Percentiles rank a stretch among this genome's conserved stretches.
phyloP scores from a whole-genome alignment of 1,140 invertebrate genomes.

The Coenobita brevimanus region DNA sequence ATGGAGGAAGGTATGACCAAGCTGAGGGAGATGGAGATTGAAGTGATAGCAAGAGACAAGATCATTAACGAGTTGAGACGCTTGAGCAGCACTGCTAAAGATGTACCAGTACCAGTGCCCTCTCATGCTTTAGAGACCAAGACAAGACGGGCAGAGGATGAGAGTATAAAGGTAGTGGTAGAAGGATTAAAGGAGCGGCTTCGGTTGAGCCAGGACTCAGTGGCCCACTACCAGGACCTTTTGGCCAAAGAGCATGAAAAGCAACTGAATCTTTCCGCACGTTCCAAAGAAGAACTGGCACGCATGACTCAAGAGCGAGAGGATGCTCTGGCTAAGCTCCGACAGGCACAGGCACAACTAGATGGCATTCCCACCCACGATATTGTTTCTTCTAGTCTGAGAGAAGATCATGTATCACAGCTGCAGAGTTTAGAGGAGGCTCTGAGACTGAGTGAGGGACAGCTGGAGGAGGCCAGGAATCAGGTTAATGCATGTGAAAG shows the following conservation, averaged over 20 bases:
- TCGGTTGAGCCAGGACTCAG: conserved; percentile 39
- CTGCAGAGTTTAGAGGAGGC: conserved; percentile 50
- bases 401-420: conserved; percentile 35
- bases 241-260: conserved; percentile 52
- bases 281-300: conserved; percentile 36
- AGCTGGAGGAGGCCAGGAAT: conserved; percentile 31
- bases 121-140: no score
- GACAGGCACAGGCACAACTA: conserved; percentile 33
- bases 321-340: conserved; percentile 9
- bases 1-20: not conserved
- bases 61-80: conserved; percentile 46
- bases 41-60: conserved; percentile 49
- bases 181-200: conserved; percentile 52
- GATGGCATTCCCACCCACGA: conserved; percentile 47
- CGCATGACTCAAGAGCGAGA: conserved; percentile 29
- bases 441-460: conserved; percentile 25
- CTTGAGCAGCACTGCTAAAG: conserved; percentile 18
- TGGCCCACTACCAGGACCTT: conserved; percentile 54
- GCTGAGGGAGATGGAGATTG: conserved; percentile 47
- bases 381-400: not conserved
- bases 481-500: conserved; percentile 6
- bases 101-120: not conserved
- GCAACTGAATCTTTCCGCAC: conserved; percentile 6
- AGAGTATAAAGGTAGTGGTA: conserved; percentile 36
- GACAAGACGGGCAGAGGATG: conserved; percentile 25